These are phyloP conservation scores for Pseudochaenichthys georgianus DNA, from an alignment of 2,797 vertebrate species.

Conservation along the genomic window DNA sequence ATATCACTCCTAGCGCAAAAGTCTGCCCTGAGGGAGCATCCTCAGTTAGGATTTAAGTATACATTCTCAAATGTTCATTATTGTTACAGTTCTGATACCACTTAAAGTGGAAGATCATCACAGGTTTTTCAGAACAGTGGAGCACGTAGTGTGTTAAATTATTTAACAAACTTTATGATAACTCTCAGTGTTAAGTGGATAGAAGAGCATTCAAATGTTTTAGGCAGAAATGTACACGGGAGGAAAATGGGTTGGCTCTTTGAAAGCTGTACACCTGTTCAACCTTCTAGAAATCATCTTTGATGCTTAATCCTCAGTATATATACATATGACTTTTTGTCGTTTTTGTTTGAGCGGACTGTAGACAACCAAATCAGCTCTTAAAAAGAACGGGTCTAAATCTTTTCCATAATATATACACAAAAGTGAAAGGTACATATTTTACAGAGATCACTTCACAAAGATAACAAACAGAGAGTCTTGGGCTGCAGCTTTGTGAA, in stretches of 20 bases:
- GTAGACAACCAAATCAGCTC: slow-evolving; percentile 73
- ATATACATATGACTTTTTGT: slow-evolving; percentile 67
- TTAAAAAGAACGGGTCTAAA: slow-evolving; percentile 76
- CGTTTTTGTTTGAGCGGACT: slow-evolving; percentile 52
- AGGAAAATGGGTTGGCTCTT: slow-evolving; percentile 61
- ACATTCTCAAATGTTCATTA: slow-evolving; percentile 74
- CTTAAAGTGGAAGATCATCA: slow-evolving; percentile 64
- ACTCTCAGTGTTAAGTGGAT: slow-evolving; percentile 48
- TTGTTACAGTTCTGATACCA: slow-evolving; percentile 66
- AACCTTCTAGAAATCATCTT: slow-evolving; percentile 60
- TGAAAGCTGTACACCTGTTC: slow-evolving; percentile 75
- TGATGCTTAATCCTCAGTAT: slow-evolving; percentile 69
- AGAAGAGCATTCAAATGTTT: slow-evolving; percentile 63
- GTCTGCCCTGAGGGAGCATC: slow-evolving; percentile 54
- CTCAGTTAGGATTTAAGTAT: slow-evolving; percentile 67
- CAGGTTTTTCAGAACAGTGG: slow-evolving; percentile 59
- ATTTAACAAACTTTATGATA: slow-evolving; percentile 59
- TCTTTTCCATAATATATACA: slow-evolving; percentile 83
- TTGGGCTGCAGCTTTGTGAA: slow-evolving; percentile 64
- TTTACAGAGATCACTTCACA: slow-evolving; percentile 85
- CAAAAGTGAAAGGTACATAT: slow-evolving; percentile 80
- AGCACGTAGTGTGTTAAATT: slow-evolving; percentile 55
- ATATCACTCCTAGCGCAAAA: slow-evolving; percentile 56
- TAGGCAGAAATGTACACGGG: slow-evolving; percentile 72
- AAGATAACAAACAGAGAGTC: slow-evolving; percentile 80